phyloP scores from a whole-genome alignment of 1,140 invertebrate species.

The Papilio polytes region DNA sequence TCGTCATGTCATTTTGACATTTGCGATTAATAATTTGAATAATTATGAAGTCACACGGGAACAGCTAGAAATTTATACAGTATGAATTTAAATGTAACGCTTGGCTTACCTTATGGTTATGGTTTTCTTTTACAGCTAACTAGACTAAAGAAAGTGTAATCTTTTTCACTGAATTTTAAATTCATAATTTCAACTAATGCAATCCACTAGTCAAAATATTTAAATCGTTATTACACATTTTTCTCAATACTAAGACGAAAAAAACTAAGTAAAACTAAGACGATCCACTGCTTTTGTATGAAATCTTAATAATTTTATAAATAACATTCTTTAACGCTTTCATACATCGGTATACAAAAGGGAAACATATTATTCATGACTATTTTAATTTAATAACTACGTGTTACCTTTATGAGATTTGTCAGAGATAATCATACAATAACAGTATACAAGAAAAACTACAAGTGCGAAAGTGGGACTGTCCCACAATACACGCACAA shows the following conservation, averaged over 20 bases:
- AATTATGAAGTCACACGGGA: too few relatives aligned
- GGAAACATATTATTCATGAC: too few relatives aligned
- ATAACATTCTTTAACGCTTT: not conserved
- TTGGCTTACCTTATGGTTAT: not conserved
- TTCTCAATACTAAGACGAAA: too few relatives aligned
- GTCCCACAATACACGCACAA: not conserved
- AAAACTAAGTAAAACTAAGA: too few relatives aligned
- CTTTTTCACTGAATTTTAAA: not conserved
- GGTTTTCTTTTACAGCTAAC: not conserved
- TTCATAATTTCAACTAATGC: too few relatives aligned
- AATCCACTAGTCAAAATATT: too few relatives aligned
- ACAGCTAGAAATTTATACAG: not conserved
- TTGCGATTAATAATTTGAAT: too few relatives aligned
- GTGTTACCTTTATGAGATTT: conserved; percentile 8
- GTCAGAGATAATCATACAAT: conserved; percentile 1
- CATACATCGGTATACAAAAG: not conserved
- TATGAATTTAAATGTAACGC: not conserved
- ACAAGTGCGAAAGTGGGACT: conserved; percentile 21
- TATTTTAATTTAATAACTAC: not conserved
- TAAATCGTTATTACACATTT: too few relatives aligned
- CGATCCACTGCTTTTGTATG: too few relatives aligned
- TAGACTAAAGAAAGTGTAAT: not conserved
- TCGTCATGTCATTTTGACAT: too few relatives aligned
- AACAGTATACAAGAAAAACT: conserved; percentile 3
- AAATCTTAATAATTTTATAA: too few relatives aligned